Evolutionary conservation across 2,797 vertebrate genomes (phyloP).

Genomic region (Orientallactaga sibirica): DNA sequence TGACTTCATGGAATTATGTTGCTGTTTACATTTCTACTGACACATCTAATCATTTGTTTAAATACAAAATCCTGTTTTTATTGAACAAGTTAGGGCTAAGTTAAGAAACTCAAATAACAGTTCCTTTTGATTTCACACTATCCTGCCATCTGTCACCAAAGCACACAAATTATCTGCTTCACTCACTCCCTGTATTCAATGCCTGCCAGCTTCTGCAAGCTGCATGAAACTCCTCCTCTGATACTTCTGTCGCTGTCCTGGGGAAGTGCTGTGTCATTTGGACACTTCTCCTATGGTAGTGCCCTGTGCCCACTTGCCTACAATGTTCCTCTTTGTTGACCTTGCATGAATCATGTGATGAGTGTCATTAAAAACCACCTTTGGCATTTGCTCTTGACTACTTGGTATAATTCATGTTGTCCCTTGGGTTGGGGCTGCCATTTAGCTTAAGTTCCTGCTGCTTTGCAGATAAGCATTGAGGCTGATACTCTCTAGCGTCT

Average conservation of each 20-base stretch:
- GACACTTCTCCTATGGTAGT: background rate
- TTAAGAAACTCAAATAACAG: conserved; percentile 48
- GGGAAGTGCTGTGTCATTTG: background rate
- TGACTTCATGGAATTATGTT: background rate
- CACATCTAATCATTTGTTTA: conserved; percentile 62
- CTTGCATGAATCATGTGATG: background rate
- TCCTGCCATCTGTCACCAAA: conserved; percentile 51
- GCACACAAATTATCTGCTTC: conserved; percentile 54
- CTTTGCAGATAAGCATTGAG: background rate
- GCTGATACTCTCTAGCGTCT: background rate
- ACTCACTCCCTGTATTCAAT: conserved; percentile 34
- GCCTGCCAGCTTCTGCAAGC: background rate
- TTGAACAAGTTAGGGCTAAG: conserved; percentile 30
- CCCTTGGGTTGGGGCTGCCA: background rate
- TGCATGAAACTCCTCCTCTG: background rate
- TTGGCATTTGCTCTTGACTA: background rate
- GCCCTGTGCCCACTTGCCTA: background rate
- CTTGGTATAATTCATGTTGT: background rate
- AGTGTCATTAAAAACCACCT: background rate
- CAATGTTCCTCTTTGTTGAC: background rate
- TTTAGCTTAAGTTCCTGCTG: background rate
- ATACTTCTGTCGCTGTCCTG: background rate
- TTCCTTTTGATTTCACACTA: conserved; percentile 45
- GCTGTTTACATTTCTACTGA: conserved; percentile 48
- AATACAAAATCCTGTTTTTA: conserved; percentile 59